Evolutionary conservation across 2,888 invertebrate species (phyloP).

Genomic region (Platypus cylindrus): DNA sequence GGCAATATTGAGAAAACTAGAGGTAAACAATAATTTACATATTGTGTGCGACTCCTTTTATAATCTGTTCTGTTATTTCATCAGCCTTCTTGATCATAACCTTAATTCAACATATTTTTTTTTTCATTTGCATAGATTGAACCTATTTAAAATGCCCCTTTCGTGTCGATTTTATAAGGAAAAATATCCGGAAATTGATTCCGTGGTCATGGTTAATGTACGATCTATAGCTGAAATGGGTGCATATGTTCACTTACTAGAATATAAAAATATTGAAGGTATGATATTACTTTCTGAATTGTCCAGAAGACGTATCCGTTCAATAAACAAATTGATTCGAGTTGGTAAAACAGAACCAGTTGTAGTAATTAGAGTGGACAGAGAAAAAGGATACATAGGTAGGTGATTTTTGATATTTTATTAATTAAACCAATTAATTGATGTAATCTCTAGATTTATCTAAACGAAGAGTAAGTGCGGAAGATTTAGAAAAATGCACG

Average conservation of each 20-base stretch:
- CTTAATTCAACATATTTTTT: conserved; percentile 14
- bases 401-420: conserved; percentile 2
- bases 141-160: conserved; percentile 67
- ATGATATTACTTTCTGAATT: conserved; percentile 98
- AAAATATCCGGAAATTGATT: conserved; percentile 96
- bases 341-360: conserved; percentile 99
- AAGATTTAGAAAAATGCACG: conserved; percentile 96
- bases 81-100: too few species aligned
- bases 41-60: too few species aligned
- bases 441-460: conserved; percentile 62
- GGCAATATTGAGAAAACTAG: too few species aligned
- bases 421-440: not conserved
- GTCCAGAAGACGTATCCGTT: conserved; percentile 95
- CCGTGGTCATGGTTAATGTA: conserved; percentile 99
- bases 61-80: too few species aligned
- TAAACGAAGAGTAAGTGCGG: conserved; percentile 94
- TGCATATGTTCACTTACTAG: conserved; percentile 93
- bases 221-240: conserved; percentile 99
- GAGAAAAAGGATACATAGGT: conserved; percentile 97
- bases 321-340: conserved; percentile 97
- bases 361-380: conserved; percentile 97
- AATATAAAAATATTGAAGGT: conserved; percentile 98
- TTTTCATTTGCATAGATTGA: too few species aligned
- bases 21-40: too few species aligned
- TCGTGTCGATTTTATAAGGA: conserved; percentile 95